Evolutionary conservation across 1,140 invertebrate genomes (phyloP).

Genomic region (Diorhabda sublineata): DNA sequence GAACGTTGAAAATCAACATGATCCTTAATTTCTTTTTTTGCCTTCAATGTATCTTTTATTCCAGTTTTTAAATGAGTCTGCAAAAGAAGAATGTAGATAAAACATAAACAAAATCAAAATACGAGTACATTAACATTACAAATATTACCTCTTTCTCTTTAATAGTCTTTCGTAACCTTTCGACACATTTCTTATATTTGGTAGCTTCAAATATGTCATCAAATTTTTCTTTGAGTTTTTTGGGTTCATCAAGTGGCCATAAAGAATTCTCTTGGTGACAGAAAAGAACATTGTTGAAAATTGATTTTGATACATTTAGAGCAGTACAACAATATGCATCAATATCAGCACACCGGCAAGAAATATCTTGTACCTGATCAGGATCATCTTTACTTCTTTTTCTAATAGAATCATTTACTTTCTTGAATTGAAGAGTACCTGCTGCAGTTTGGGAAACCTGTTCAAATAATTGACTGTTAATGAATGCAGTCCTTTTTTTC

Average conservation of each 20-base stretch:
- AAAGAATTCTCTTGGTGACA: constrained; percentile 98
- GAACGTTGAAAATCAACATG: constrained; percentile 54
- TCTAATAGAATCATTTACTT: constrained; percentile 41
- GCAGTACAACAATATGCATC: constrained; percentile 60
- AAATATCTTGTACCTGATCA: constrained; percentile 43
- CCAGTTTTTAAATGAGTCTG: constrained; percentile 37
- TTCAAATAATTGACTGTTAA: background rate
- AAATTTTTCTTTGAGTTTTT: constrained; percentile 91
- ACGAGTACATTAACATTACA: too few species aligned
- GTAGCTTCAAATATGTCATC: constrained; percentile 97
- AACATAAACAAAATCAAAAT: background rate
- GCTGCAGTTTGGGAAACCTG: background rate
- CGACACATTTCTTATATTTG: constrained; percentile 89
- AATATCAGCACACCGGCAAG: constrained; percentile 66
- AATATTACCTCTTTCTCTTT: constrained; percentile 51
- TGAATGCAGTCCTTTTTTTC: too few species aligned
- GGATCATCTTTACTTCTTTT: constrained; percentile 29
- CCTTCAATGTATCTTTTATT: constrained; percentile 29
- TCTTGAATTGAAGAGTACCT: constrained; percentile 41
- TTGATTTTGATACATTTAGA: constrained; percentile 88
- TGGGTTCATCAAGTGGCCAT: constrained; percentile 94
- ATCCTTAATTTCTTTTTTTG: constrained; percentile 53
- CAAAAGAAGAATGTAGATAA: background rate
- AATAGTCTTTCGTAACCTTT: constrained; percentile 42
- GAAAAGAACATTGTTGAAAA: constrained; percentile 95